phyloP scores from a whole-genome alignment of 2,113 vertebrate genomes.

The Campylorhamphus procurvoides region DNA sequence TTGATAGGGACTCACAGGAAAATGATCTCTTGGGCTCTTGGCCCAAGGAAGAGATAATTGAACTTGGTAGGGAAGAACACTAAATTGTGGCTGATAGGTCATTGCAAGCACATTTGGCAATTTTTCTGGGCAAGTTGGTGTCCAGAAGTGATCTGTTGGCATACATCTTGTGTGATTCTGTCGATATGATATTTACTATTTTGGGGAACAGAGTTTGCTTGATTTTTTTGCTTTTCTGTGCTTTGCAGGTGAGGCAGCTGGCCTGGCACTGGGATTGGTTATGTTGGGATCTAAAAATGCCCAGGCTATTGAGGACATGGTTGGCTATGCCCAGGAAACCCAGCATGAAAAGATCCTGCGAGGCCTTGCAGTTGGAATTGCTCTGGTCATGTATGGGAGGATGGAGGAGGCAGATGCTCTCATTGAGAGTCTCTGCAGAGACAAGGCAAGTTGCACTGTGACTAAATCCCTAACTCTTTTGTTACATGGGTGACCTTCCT shows the following conservation, averaged over 20 bases:
- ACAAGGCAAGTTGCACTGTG: constrained; percentile 81
- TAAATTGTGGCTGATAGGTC: background rate
- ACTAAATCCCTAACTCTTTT: background rate
- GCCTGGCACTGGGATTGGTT: constrained; percentile 92
- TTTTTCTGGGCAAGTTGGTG: background rate
- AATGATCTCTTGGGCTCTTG: background rate
- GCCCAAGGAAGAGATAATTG: background rate
- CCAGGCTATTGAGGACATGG: constrained; percentile 99
- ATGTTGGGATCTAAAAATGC: constrained; percentile 99
- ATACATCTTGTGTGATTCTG: background rate
- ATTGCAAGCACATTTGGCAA: background rate
- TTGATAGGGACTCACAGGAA: background rate
- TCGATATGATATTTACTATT: background rate
- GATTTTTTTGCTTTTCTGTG: background rate
- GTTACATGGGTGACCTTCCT: background rate
- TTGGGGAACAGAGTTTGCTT: background rate
- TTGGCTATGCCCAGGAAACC: constrained; percentile 96
- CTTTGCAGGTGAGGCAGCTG: constrained; percentile 91
- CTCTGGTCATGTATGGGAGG: constrained; percentile 95
- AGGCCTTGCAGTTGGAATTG: constrained; percentile 95
- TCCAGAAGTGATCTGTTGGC: background rate
- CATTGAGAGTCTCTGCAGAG: constrained; percentile 97
- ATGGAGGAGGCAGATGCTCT: constrained; percentile 99
- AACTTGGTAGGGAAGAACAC: background rate
- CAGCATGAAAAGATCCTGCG: constrained; percentile 98